Base-by-base conservation (phyloP, 2,797 vertebrate species). In the Echiichthys vipera region DNA sequence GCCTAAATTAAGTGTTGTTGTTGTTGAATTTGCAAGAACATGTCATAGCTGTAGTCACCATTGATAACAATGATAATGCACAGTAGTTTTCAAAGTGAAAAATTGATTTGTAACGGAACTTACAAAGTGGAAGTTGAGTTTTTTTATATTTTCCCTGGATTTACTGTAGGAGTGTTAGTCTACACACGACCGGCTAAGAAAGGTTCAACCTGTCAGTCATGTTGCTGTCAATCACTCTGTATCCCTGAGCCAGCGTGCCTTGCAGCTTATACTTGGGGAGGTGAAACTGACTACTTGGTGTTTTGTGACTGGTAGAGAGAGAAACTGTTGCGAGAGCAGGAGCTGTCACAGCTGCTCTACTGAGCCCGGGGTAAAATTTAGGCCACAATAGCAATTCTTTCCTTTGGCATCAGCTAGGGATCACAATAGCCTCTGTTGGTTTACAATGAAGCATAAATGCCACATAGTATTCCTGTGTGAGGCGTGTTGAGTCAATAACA, bases 181-280 rank as follows among this genome's bases (percentile, higher is more conserved):
- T 12, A 39, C 25, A 59, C 42, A 42, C 53, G 37, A 9, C 5
- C n/a, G 6, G 17, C 17, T 24, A 18, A 39, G 25, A 53, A 20
- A 8, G 30, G 17, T 71, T 75, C 51, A 63, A 11, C 59, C 55
- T 62, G 70, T 67, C 70, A 56, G 40, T 83, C 51, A 42, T 46
- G 43, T 62, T 55, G 24, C 73, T 78, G 58, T 72, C 81, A 74
- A 45, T 87, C 77, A 58, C 24, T 56, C 43, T 49, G 34, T 47
- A 45, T 58, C 32, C 5, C 29, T 40, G 61, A 57, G 64, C 70
- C 46, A 27, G 14, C 5, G 10, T 39, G 73, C 61, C 70, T 65
- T 18, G 24, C 63, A 59, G 51, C 32, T 76, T 51, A 43, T 57
- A 29, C 70, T 77, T 30, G 17, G 40, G 55, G 66, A 69, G 59